Evolutionary conservation across 2,888 invertebrate species (phyloP), one percentile per base, ranked within the genome.

Genomic region (Diaphora mendica): DNA sequence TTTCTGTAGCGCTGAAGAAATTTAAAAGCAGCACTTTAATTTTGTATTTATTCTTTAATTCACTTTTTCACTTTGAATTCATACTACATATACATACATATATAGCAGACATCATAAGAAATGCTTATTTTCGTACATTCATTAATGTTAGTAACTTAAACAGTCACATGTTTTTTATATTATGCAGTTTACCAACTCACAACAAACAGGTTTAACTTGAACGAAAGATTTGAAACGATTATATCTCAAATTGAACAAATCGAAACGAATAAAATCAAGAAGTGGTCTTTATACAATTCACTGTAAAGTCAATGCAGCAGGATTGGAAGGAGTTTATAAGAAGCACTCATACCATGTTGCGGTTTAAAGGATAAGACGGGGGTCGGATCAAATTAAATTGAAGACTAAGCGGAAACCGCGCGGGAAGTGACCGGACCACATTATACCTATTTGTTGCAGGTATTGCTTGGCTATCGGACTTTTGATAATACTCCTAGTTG

Each of bases 341-440:
- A 89, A 88, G 71, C 74, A 86, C 86, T 89, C 89, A 88, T 89
- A 88, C 88, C 88, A 90, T 90, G 90, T 91, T 89, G 90, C 89
- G 88, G 89, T 85, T 81, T 84, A 79, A 77, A 75, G 86, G 80
- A 80, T 79, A 80, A 75, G 81, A 74, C 62, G 83, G 81, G 78
- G 80, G 79, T 84, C 81, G 88, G 90, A 91, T 92, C 89, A 91
- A 92, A 92, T 92, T 91, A 92, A 92, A 92, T 90, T 91, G 91
- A 90, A 89, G 89, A 90, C 89, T 91, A 89, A 90, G 90, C 91
- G 88, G 86, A 89, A 90, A 86, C 85, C 83, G 84, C 86, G 82
- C 84, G 80, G 82, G 82, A 85, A 85, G 86, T 91, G 89, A 90
- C 90, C 88, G 82, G 17, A 74, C 80, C 80, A 82, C 81, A 83